Conservation (phyloP, 2,888 invertebrate genomes). For the Acanthosepion esculentum region DNA sequence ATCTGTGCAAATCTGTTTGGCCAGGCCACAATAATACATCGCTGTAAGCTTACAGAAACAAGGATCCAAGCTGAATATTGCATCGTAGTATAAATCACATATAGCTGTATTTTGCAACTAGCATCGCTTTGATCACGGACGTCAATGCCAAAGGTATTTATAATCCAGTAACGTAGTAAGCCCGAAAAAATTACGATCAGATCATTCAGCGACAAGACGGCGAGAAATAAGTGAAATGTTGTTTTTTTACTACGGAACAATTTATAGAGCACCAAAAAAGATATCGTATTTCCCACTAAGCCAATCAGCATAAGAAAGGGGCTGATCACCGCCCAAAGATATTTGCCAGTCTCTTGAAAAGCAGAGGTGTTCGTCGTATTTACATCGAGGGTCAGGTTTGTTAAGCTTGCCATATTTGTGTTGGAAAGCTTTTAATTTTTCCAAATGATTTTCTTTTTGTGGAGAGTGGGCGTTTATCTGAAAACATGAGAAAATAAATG, state of each 20-base stretch:
- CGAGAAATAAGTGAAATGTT: not conserved
- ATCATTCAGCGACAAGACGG: slow-evolving; percentile 51
- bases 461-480: not conserved
- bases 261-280: not conserved
- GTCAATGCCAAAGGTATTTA: not conserved
- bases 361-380: rapidly evolving
- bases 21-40: not conserved
- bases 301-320: not conserved
- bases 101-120: slow-evolving; percentile 13
- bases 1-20: not conserved
- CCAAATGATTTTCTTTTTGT: not conserved
- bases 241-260: not conserved
- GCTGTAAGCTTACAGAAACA: slow-evolving; percentile 46
- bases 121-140: not conserved
- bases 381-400: not conserved
- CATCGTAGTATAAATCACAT: not conserved
- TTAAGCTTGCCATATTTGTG: not conserved
- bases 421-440: not conserved
- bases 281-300: not conserved
- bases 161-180: slow-evolving; percentile 45
- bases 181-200: slow-evolving; percentile 50
- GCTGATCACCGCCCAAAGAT: not conserved
- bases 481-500: not conserved
- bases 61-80: slow-evolving; percentile 49
- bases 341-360: not conserved